Evolutionary conservation across 2,797 vertebrate species (phyloP).

Genomic region (Tenualosa ilisha): DNA sequence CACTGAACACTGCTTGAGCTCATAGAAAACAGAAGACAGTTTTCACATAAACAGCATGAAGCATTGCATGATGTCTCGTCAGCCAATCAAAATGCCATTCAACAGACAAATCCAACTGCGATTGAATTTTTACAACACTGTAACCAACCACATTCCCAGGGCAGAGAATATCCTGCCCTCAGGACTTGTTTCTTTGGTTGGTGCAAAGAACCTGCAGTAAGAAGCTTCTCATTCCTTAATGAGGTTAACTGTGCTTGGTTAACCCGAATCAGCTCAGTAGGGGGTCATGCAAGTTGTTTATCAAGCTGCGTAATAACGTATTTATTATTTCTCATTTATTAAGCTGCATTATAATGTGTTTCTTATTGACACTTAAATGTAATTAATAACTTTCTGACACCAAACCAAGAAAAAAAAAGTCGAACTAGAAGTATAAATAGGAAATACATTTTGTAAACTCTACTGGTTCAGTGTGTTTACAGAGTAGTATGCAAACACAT

Average conservation of each 20-base stretch:
- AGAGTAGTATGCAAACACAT: conserved; percentile 31
- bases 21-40: neutral
- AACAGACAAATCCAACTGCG: neutral
- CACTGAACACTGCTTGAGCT: neutral
- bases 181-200: conserved; percentile 66
- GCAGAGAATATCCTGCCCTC: conserved; percentile 27
- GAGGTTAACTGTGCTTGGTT: conserved; percentile 69
- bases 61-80: neutral
- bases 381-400: neutral
- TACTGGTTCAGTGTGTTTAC: neutral
- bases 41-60: neutral
- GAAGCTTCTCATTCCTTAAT: conserved; percentile 70
- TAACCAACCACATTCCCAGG: conserved; percentile 18
- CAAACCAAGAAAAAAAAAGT: neutral
- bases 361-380: neutral
- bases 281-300: neutral
- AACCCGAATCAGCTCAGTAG: conserved; percentile 66
- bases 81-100: neutral
- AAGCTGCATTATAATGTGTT: neutral
- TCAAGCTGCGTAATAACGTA: neutral
- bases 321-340: neutral
- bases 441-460: neutral
- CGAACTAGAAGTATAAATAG: neutral
- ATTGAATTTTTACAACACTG: neutral
- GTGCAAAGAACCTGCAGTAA: conserved; percentile 69